A percentile compares a stretch with the other conserved stretches of the same genome.
Conservation (phyloP, 2,888 invertebrate genomes). For the Lasioglossum pauxillum region DNA sequence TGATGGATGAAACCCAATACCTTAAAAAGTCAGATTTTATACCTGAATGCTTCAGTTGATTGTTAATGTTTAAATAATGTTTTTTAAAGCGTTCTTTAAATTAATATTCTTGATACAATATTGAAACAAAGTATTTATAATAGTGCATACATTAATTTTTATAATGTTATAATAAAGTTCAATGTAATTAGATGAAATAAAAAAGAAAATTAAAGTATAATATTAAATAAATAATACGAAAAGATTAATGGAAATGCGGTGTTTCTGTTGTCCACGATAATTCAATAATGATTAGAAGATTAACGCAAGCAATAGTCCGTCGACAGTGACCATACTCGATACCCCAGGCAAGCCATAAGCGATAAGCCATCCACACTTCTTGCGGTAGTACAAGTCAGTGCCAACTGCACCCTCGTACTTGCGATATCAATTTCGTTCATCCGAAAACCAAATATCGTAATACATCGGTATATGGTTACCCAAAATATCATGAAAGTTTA, state of each 20-base stretch:
- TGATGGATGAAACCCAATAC: too few species aligned
- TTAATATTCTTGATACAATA: too few species aligned
- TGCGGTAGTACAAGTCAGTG: background rate
- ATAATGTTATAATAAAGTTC: too few species aligned
- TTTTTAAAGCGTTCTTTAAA: too few species aligned
- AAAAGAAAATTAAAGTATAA: too few species aligned
- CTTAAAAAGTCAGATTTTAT: too few species aligned
- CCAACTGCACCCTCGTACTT: background rate
- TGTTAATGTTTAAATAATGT: too few species aligned
- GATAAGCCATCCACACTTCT: background rate
- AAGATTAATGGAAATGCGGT: too few species aligned
- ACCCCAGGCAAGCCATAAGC: background rate
- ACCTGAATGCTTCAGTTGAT: too few species aligned
- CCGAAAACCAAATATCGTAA: background rate
- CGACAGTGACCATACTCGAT: background rate
- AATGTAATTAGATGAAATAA: too few species aligned
- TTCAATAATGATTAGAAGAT: background rate
- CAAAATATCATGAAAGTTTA: background rate
- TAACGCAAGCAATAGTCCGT: background rate
- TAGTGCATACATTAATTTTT: too few species aligned
- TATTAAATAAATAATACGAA: background rate
- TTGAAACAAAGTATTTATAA: too few species aligned
- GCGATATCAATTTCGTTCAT: background rate
- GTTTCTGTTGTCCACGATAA: background rate
- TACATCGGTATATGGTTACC: background rate